Evolutionary conservation across 2,888 invertebrate genomes (phyloP).

Genomic region (Megamerina dolium): DNA sequence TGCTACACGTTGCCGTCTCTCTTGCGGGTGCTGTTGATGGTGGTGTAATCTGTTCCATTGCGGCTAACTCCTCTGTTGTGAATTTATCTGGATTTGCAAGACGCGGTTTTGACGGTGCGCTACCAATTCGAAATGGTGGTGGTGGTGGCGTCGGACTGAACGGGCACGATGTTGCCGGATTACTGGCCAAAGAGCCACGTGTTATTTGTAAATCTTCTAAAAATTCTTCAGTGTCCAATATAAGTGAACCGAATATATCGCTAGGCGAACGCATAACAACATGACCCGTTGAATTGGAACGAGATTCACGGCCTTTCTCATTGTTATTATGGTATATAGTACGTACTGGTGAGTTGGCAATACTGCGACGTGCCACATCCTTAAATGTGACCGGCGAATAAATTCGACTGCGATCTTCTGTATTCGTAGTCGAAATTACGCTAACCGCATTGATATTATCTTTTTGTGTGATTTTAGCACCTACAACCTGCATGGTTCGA

Average conservation of each 20-base stretch:
- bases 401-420: conserved; percentile 61
- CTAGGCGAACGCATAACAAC: conserved; percentile 54
- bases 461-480: conserved; percentile 6
- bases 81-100: conserved; percentile 40
- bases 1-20: conserved; percentile 31
- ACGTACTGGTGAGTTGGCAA: conserved; percentile 68
- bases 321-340: conserved; percentile 32
- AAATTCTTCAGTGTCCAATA: conserved; percentile 56
- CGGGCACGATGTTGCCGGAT: conserved; percentile 22
- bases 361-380: conserved; percentile 73
- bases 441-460: conserved; percentile 3
- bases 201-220: conserved; percentile 48
- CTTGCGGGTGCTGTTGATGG: conserved; percentile 52
- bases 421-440: conserved; percentile 13
- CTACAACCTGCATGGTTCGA: conserved; percentile 4
- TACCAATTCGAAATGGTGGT: conserved; percentile 56
- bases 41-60: conserved; percentile 42
- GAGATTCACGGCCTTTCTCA: conserved; percentile 54
- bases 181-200: conserved; percentile 38
- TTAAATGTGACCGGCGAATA: conserved; percentile 82
- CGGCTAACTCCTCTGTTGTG: conserved; percentile 45
- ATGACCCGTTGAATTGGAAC: conserved; percentile 65
- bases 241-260: conserved; percentile 55
- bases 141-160: conserved; percentile 53
- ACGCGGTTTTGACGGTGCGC: conserved; percentile 50